phyloP scores from a whole-genome alignment of 1,140 invertebrate genomes.

The Drosophila bipectinata region DNA sequence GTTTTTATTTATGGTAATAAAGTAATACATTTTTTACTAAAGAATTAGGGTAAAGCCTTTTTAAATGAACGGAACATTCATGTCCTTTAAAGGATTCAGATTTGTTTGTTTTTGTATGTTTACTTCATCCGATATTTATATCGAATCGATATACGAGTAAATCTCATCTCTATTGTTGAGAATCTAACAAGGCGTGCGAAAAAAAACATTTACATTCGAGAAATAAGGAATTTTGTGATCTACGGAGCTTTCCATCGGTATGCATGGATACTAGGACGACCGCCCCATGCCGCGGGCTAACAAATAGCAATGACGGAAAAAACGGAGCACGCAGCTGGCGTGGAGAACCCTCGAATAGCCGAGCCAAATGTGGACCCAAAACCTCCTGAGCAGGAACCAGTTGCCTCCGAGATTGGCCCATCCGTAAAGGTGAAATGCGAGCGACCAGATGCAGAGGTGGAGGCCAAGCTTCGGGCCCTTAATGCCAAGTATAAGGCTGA shows the following conservation, averaged over 20 bases:
- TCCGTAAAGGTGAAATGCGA: constrained; percentile 56
- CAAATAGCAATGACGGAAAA: constrained; percentile 61
- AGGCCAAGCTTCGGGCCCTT: constrained; percentile 58
- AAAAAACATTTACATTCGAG: constrained; percentile 30
- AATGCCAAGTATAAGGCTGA: constrained; percentile 57
- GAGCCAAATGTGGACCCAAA: constrained; percentile 14
- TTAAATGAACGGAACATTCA: too few species aligned
- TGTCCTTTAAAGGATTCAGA: too few species aligned
- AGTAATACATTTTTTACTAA: too few species aligned
- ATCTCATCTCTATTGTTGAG: constrained; percentile 29
- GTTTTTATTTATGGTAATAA: neutral
- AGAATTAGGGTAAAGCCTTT: too few species aligned
- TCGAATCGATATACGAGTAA: neutral
- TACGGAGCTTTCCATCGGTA: neutral
- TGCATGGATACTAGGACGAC: constrained; percentile 13
- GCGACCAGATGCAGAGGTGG: constrained; percentile 58
- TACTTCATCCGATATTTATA: neutral
- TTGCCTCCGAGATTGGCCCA: neutral
- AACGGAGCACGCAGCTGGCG: constrained; percentile 25
- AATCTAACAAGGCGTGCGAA: constrained; percentile 24
- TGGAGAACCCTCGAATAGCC: constrained; percentile 31
- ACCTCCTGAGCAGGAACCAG: neutral
- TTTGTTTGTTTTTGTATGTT: neutral
- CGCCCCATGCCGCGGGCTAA: constrained; percentile 2
- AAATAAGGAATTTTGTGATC: neutral